Conservation (phyloP, 2,113 vertebrate genomes). For the Sprattus sprattus region DNA sequence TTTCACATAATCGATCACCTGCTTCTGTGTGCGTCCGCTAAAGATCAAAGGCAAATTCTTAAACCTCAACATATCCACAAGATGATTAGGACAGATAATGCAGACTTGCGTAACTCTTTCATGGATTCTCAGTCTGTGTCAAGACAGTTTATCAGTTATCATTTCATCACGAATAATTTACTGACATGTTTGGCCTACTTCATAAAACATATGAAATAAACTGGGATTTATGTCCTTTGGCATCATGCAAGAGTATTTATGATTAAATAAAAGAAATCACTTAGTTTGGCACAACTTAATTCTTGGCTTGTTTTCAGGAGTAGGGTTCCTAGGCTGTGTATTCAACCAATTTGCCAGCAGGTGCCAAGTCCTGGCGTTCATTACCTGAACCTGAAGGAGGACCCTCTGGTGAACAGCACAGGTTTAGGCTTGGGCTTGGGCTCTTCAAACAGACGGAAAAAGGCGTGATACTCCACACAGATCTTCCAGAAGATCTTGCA, state of each 20-base stretch:
- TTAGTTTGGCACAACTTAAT: not conserved
- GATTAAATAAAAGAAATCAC: not conserved
- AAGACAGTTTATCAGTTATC: not conserved
- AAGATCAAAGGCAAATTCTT: constrained; percentile 29
- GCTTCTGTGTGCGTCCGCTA: constrained; percentile 95
- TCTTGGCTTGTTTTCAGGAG: not conserved
- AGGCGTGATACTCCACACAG: constrained; percentile 94
- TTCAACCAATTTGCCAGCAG: not conserved
- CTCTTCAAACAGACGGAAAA: constrained; percentile 95
- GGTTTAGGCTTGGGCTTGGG: constrained; percentile 93
- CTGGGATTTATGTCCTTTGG: not conserved
- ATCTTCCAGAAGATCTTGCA: constrained; percentile 98
- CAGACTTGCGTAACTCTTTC: not conserved
- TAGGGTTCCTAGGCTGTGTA: not conserved
- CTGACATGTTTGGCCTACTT: not conserved
- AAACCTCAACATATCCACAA: not conserved
- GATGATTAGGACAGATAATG: not conserved
- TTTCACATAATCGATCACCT: constrained; percentile 90
- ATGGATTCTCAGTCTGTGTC: not conserved
- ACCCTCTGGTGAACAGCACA: constrained; percentile 91
- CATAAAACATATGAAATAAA: not conserved
- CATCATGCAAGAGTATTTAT: not conserved
- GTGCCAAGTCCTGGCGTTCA: not conserved
- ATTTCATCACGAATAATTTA: not conserved
- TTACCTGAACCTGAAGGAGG: constrained; percentile 94